Conservation (phyloP, 2,888 invertebrate species). For the Morpho deidamia region DNA sequence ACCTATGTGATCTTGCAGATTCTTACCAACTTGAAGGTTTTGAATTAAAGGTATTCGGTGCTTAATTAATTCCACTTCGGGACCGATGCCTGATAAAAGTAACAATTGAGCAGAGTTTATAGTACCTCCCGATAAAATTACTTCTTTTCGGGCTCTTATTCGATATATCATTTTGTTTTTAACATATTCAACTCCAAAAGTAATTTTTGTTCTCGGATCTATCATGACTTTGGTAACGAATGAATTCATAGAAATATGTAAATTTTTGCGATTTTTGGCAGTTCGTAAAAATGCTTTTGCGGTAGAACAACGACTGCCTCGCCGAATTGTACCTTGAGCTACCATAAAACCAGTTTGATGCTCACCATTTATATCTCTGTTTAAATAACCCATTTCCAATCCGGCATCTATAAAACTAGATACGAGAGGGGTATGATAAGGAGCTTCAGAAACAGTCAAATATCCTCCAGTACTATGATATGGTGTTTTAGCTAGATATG, state of each 20-base stretch:
- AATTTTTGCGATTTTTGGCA: constrained; percentile 86
- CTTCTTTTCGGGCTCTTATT: constrained; percentile 89
- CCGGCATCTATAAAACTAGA: constrained; percentile 91
- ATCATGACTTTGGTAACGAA: constrained; percentile 87
- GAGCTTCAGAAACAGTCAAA: constrained; percentile 90
- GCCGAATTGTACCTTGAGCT: constrained; percentile 87
- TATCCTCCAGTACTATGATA: constrained; percentile 90
- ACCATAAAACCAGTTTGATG: constrained; percentile 93
- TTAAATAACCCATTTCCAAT: constrained; percentile 89
- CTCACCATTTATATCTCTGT: constrained; percentile 92
- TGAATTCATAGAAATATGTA: constrained; percentile 90
- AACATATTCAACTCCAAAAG: constrained; percentile 90
- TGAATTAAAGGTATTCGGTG: constrained; percentile 88
- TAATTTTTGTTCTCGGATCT: constrained; percentile 84
- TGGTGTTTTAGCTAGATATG: constrained; percentile 86
- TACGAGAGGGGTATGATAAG: constrained; percentile 90
- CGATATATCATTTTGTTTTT: constrained; percentile 85
- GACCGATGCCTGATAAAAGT: constrained; percentile 95
- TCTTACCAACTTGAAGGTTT: constrained; percentile 89
- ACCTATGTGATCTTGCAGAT: constrained; percentile 93
- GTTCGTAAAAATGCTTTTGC: constrained; percentile 92
- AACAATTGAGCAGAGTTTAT: constrained; percentile 96
- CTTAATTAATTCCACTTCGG: constrained; percentile 83
- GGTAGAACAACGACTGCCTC: constrained; percentile 92
- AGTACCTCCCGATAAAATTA: constrained; percentile 93